Evolutionary conservation across 1,140 invertebrate species (phyloP), one percentile per base, ranked within the genome.

Genomic region (Hesperophylax magnus): DNA sequence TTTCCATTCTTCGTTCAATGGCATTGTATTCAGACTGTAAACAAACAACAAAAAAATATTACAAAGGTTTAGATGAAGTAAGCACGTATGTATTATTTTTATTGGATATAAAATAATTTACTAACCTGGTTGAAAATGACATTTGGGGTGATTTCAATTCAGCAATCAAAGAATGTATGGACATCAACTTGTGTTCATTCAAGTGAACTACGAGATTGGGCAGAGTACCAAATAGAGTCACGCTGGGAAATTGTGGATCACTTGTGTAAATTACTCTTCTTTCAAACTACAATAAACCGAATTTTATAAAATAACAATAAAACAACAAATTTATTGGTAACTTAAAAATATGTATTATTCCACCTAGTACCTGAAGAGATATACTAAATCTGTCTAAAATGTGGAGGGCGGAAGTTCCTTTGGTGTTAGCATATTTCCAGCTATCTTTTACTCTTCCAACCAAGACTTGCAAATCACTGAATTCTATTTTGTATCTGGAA

Each of bases 331-430:
- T 34, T 39, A 34, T 18, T 34, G 5, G 34, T 34, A 39, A 24
- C 14, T 65, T n/a, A 9, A 31, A 22, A 65, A 11, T 31, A 65
- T 31, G 31, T 22, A 65, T 71, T 39, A 47, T 14, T 47, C 6
- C 56, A 18, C 15, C 52, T 47, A n/a, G 83, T 83, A 94, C 91
- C 86, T 95, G 94, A 3, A 98, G 85, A 8, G 94, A 95, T 84
- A 98, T 98, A 85, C 94, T 97, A 86, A 98, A 98, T 84, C 96
- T 92, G 86, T 99, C 97, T 20, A 99, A 87, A 14, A 98, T 92
- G 85, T 99, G 97, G 80, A 98, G 90, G 24, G 92, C 94, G 0
- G 96, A 96, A 11, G 94, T 95, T 14, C 94, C 94, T 87, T 96
- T 94, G 3, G 94, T 92, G 85, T 97, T 94, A 0, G 96, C 96